Percentiles rank a stretch among this genome's conserved stretches.
These are phyloP conservation scores for Crotalus tigris DNA, from an alignment of 2,113 vertebrate species.

Conservation along the genomic window DNA sequence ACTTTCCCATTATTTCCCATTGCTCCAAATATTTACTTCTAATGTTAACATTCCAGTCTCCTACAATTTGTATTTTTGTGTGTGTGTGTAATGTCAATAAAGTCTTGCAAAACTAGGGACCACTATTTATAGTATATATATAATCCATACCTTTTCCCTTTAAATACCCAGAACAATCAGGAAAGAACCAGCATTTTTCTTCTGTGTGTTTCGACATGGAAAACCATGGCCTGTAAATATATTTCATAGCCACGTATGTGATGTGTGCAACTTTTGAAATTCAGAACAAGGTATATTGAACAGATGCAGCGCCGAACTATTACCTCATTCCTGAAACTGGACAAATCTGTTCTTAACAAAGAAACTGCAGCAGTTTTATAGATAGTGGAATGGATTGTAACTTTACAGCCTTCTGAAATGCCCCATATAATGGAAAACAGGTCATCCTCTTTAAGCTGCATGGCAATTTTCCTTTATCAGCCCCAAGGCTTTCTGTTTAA, in stretches of 20 bases:
- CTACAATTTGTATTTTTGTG: neutral
- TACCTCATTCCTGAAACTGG: neutral
- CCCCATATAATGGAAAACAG: neutral
- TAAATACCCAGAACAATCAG: neutral
- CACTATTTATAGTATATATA: neutral
- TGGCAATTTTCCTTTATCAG: neutral
- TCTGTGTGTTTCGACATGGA: neutral
- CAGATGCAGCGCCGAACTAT: neutral
- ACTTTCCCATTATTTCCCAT: neutral
- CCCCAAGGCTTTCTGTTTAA: neutral
- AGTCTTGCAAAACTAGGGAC: neutral
- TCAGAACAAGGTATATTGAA: neutral
- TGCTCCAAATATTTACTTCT: neutral
- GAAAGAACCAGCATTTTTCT: neutral
- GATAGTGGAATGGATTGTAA: neutral
- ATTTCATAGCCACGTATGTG: neutral
- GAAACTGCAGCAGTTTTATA: neutral
- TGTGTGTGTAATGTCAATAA: neutral
- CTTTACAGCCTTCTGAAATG: neutral
- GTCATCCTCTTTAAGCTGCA: neutral
- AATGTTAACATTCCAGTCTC: neutral
- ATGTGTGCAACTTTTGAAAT: neutral
- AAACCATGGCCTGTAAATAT: neutral
- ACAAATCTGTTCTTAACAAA: neutral
- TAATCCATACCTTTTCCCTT: neutral